Evolutionary conservation across 64 coral and sea anemone genomes (phyloP), one percentile per base, ranked within the genome.

Genomic region (Montipora efflorescens): DNA sequence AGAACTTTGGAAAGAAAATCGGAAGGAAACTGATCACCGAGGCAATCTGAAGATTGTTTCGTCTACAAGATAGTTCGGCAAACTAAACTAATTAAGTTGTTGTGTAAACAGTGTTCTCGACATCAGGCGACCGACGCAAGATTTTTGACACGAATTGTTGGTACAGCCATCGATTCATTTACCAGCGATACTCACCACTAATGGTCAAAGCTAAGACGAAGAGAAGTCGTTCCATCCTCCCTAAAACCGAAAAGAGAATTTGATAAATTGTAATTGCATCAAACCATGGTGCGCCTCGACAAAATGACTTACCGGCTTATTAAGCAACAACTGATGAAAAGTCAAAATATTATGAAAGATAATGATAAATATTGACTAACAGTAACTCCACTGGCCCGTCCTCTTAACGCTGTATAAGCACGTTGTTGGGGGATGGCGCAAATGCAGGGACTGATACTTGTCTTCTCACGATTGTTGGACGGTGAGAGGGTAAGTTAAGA

Each of bases 371-470:
- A 85, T 85, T 85, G 82, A 71, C 82, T 85, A 85, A 69, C 82
- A 85, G 70, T 85, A 20, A 67, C 16, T 46, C 82, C 59, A 70
- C 82, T 85, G 82, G 43, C 44, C 66, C 82, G 61, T 85, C 64
- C 82, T 85, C 13, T 85, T 12, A 85, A 85, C 82, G 82, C 82
- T 49, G 82, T 85, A n/a, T 85, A 85, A 85, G 62, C 82, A 85
- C 16, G 82, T 47, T 85, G 82, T 10, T 70, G 3, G 62, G 28
- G 16, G 44, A 47, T 48, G 67, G 46, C 62, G 82, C 4, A 57
- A 71, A 21, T 85, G 25, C 82, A 85, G 70, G 82, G 19, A 46
- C 3, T 70, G 59, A 68, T 50, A 85, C 61, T 62, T 71, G 82
- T 45, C 62, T 85, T 71, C 62, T 8, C 47, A n/a, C 44, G 66